Evolutionary conservation across 2,888 invertebrate genomes (phyloP), one percentile per base, ranked within the genome.

Genomic region (Drosophila bunnanda): DNA sequence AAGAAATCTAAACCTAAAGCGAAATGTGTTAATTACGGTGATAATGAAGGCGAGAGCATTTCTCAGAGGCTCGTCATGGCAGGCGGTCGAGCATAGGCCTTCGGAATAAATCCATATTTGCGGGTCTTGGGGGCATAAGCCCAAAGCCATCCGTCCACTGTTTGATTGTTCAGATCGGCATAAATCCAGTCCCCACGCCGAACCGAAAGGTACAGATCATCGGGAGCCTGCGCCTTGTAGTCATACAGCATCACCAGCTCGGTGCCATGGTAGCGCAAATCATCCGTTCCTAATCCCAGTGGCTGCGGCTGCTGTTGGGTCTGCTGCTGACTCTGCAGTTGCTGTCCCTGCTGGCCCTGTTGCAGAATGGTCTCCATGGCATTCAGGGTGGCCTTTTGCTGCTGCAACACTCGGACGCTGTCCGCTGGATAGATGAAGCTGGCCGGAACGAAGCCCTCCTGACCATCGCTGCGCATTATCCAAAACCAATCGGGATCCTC

Each of bases 401-500:
- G 55, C 17, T 81, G 56, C n/a, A 85, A 56, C 28, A 85, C 83
- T 4, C 88, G 76, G 4, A 96, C 96, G 93, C 95, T 95, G 93
- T 93, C 96, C 20, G 96, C 97, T 0, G 98, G 98, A 93, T 98
- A 98, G 0, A 98, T 97, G 90, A 98, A 98, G 28, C 97, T 97
- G 9, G 97, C 96, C 0, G 98, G 98, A 57, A 98, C 98, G 92
- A 98, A 98, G 1, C 98, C 98, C 92, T 98, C 98, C 84, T 97
- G 97, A 0, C 97, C 97, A 90, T 98, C 97, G 80, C 96, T 96
- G 79, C 98, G 94, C 41, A 97, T 96, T 58, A 98, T 97, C 98
- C 98, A 98, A 92, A 96, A 98, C 98, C 98, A 98, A 92, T 98
- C 98, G 0, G 97, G 96, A 93, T 98, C 98, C 91, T 98, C 98